Conservation (phyloP, 2,113 vertebrate species). For the Saccopteryx bilineata region DNA sequence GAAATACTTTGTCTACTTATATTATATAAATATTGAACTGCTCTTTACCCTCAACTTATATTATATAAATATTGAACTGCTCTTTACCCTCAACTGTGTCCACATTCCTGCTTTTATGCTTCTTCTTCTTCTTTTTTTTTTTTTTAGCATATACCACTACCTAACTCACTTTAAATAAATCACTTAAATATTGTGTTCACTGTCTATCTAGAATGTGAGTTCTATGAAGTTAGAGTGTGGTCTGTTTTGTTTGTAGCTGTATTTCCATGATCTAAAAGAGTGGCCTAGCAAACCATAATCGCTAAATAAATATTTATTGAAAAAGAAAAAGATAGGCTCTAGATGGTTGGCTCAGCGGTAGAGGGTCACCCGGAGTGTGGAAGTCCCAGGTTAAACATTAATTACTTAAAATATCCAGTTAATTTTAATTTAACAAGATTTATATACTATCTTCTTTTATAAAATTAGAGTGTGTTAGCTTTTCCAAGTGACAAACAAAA, state of each 20-base stretch:
- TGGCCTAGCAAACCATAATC: neutral
- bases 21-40: neutral
- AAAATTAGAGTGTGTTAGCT: conserved; percentile 42
- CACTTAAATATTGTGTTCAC: neutral
- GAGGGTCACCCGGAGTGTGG: too few species aligned
- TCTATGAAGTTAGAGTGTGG: neutral
- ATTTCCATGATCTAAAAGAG: neutral
- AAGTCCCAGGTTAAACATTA: neutral
- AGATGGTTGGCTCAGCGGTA: too few species aligned
- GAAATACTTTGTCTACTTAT: neutral
- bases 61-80: neutral
- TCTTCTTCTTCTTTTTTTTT: neutral
- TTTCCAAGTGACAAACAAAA: conserved; percentile 3
- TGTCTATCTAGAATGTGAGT: neutral
- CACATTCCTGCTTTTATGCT: neutral
- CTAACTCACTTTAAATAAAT: neutral
- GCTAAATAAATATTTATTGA: neutral
- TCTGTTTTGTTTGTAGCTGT: neutral
- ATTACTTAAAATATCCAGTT: neutral
- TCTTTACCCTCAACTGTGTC: neutral
- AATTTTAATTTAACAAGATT: neutral
- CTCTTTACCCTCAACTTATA: neutral
- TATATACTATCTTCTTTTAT: neutral
- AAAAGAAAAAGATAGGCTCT: neutral
- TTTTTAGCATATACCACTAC: neutral